Percentiles rank a stretch among this genome's conserved stretches.
These are phyloP conservation scores for Caenorhabditis parvicauda DNA, from an alignment of 2,888 invertebrate species.

Conservation along the genomic window DNA sequence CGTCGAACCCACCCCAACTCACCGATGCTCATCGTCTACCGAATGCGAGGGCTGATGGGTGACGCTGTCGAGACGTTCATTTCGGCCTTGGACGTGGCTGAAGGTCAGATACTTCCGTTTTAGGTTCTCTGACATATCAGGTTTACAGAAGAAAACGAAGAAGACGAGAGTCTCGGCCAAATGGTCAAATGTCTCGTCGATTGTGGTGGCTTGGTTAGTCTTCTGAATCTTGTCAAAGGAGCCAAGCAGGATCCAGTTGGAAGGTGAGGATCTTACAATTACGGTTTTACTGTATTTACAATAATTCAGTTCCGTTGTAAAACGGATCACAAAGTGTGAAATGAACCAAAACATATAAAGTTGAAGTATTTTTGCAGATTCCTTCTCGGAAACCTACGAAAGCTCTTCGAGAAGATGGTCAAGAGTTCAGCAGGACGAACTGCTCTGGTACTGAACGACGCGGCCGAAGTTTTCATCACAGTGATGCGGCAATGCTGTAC, in stretches of 20 bases:
- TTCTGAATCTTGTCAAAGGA: conserved; percentile 56
- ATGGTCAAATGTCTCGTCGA: conserved; percentile 83
- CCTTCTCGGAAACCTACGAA: conserved; percentile 75
- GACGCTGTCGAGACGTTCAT: conserved; percentile 96
- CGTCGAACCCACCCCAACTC: conserved; percentile 77
- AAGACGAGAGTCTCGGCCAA: conserved; percentile 89
- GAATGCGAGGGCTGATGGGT: conserved; percentile 93
- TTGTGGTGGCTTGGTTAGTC: conserved; percentile 74
- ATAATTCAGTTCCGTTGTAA: background rate
- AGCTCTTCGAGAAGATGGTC: conserved; percentile 81
- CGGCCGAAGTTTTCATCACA: conserved; percentile 64
- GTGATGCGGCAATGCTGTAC: conserved; percentile 17
- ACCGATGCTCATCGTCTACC: conserved; percentile 93
- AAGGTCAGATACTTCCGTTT: background rate
- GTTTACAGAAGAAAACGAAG: conserved; percentile 76
- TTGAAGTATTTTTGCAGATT: conserved; percentile 11
- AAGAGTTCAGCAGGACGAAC: conserved; percentile 73
- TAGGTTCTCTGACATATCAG: background rate
- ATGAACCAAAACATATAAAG: background rate
- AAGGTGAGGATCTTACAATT: background rate
- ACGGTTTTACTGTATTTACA: background rate
- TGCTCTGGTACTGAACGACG: conserved; percentile 52
- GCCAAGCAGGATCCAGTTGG: conserved; percentile 15
- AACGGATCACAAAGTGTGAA: background rate
- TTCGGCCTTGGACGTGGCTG: conserved; percentile 11